phyloP scores from a whole-genome alignment of 2,888 invertebrate genomes.

The Athripsodes cinereus region DNA sequence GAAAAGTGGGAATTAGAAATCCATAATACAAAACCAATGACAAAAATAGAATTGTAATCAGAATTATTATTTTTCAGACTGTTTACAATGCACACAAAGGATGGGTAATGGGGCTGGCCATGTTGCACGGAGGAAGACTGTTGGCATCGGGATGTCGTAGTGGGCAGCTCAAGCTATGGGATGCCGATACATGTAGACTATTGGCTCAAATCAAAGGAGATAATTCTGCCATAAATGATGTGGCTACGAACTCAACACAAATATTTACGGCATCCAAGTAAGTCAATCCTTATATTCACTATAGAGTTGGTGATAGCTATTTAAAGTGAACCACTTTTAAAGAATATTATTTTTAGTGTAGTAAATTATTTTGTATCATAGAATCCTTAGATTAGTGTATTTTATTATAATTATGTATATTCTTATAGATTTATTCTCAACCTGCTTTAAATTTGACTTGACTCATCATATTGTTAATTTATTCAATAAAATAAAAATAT shows the following conservation, averaged over 20 bases:
- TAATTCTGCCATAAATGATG: constrained; percentile 59
- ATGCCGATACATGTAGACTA: constrained; percentile 56
- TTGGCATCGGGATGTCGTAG: constrained; percentile 72
- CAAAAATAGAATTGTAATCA: too few species aligned
- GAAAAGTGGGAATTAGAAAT: too few species aligned
- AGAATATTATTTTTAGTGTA: neutral
- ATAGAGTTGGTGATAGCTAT: neutral
- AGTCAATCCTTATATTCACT: constrained; percentile 35
- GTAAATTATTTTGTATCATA: too few species aligned
- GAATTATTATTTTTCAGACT: constrained; percentile 43
- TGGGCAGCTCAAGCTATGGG: constrained; percentile 72
- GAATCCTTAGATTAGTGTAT: too few species aligned
- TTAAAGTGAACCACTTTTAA: neutral
- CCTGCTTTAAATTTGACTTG: too few species aligned
- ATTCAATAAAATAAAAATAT: too few species aligned
- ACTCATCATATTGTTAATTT: too few species aligned
- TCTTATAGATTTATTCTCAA: too few species aligned
- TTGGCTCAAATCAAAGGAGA: constrained; percentile 65
- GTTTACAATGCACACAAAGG: constrained; percentile 82
- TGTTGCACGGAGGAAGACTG: constrained; percentile 48
- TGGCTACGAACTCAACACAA: constrained; percentile 56
- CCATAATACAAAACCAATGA: too few species aligned
- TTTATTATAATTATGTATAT: too few species aligned
- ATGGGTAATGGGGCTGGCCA: constrained; percentile 74
- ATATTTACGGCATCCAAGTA: constrained; percentile 82